Percentiles rank a stretch among this genome's conserved stretches.
Conservation (phyloP, 1,140 invertebrate genomes). For the Leptinotarsa defecta region DNA sequence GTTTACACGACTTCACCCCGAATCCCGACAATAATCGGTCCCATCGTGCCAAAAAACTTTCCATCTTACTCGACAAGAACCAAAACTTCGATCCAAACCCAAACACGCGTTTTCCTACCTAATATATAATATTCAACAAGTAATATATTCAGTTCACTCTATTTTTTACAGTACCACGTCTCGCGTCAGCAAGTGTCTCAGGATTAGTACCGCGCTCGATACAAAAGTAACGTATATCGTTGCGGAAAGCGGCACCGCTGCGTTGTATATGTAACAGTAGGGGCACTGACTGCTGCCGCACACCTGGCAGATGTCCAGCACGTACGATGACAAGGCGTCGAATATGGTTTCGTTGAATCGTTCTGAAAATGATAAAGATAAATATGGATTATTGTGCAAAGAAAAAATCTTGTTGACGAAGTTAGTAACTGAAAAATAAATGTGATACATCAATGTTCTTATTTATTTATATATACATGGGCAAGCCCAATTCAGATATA, state of each 20-base stretch:
- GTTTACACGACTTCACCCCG: too few species aligned
- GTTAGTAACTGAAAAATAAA: too few species aligned
- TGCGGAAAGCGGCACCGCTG: slow-evolving; percentile 59
- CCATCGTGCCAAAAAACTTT: too few species aligned
- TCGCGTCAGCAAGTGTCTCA: background rate
- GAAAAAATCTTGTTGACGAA: too few species aligned
- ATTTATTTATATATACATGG: too few species aligned
- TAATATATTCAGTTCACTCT: slow-evolving; percentile 16
- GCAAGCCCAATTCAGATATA: too few species aligned
- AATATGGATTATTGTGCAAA: background rate
- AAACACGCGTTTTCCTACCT: background rate
- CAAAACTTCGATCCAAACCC: too few species aligned
- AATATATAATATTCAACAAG: slow-evolving; percentile 22
- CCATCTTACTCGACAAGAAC: too few species aligned
- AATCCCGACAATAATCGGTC: too few species aligned
- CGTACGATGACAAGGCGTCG: slow-evolving; percentile 84
- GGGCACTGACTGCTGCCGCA: slow-evolving; percentile 97
- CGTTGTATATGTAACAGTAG: slow-evolving; percentile 90
- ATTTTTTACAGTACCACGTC: slow-evolving; percentile 15
- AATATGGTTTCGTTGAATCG: slow-evolving; percentile 94
- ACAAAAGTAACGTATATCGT: slow-evolving; percentile 49
- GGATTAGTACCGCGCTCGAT: slow-evolving; percentile 50
- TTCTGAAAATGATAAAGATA: slow-evolving; percentile 67
- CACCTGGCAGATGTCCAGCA: slow-evolving; percentile 95
- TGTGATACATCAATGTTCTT: too few species aligned